These are phyloP conservation scores for Pristionchus exspectatus DNA, from an alignment of 2,888 invertebrate species.

Conservation along the genomic window DNA sequence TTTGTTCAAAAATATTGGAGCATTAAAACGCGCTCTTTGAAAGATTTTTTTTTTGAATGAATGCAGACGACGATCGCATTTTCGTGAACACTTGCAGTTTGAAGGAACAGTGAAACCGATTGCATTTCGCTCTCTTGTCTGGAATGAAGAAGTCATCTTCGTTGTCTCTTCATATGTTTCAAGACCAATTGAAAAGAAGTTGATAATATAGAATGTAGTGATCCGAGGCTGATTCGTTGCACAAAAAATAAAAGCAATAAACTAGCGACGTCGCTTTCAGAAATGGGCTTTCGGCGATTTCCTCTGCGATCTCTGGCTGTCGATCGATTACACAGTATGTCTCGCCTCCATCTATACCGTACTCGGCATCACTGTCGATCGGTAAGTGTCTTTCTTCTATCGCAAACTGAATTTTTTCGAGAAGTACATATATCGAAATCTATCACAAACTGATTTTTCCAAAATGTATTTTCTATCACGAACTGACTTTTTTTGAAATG, in stretches of 20 bases:
- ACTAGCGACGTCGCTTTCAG: too few relatives aligned
- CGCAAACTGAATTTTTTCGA: too few relatives aligned
- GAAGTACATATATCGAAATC: too few relatives aligned
- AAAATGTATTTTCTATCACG: too few relatives aligned
- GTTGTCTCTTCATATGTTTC: neutral
- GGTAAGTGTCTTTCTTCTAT: slow-evolving; percentile 79
- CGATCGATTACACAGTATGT: slow-evolving; percentile 97
- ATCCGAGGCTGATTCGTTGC: too few relatives aligned
- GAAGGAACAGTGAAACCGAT: neutral
- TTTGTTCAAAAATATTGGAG: too few relatives aligned
- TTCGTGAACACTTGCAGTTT: neutral
- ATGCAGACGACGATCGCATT: neutral
- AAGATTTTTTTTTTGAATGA: neutral
- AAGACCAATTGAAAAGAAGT: neutral
- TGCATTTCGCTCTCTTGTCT: neutral
- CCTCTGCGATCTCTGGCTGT: slow-evolving; percentile 97
- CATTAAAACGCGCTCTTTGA: too few relatives aligned
- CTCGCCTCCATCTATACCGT: slow-evolving; percentile 99
- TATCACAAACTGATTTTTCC: too few relatives aligned
- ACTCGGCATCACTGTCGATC: slow-evolving; percentile 96
- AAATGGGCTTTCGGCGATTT: slow-evolving; percentile 95
- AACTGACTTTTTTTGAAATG: too few relatives aligned
- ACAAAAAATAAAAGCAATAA: too few relatives aligned
- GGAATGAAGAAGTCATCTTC: neutral
- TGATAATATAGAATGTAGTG: too few relatives aligned